Conservation (phyloP, 64 coral and sea anemone genomes). For the Montipora efflorescens region DNA sequence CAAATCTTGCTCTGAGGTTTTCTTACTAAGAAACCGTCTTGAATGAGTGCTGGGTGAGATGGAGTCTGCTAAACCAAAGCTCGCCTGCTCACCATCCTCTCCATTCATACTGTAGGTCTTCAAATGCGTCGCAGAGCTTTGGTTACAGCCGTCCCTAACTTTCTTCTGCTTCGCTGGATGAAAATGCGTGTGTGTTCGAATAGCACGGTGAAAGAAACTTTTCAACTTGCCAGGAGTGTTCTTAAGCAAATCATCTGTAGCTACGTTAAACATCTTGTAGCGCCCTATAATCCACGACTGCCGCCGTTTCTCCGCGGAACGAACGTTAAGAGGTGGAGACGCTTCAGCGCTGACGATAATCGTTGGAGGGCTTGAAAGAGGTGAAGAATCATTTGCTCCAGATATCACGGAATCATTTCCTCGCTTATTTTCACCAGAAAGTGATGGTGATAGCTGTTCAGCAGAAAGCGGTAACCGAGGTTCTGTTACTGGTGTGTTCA, state of each 20-base stretch:
- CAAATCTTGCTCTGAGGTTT: background rate
- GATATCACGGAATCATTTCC: background rate
- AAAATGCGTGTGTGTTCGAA: slow-evolving; percentile 61
- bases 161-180: slow-evolving; percentile 54
- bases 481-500: background rate
- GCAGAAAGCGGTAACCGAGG: background rate
- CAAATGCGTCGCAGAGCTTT: slow-evolving; percentile 29
- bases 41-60: background rate
- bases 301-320: slow-evolving; percentile 50
- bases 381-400: background rate
- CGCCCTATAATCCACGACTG: slow-evolving; percentile 67
- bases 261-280: slow-evolving; percentile 86
- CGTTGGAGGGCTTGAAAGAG: background rate
- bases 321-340: background rate
- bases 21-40: background rate
- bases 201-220: slow-evolving; percentile 73
- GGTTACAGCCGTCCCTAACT: slow-evolving; percentile 42
- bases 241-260: slow-evolving; percentile 89
- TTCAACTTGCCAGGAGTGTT: slow-evolving; percentile 86
- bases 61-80: background rate
- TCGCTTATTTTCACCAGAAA: background rate
- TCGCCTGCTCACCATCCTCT: background rate
- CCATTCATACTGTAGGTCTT: slow-evolving; percentile 37
- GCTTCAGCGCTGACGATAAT: slow-evolving; percentile 51
- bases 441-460: background rate